Conservation (phyloP, 92 coral and sea anemone genomes). For the Pocillopora grandis region DNA sequence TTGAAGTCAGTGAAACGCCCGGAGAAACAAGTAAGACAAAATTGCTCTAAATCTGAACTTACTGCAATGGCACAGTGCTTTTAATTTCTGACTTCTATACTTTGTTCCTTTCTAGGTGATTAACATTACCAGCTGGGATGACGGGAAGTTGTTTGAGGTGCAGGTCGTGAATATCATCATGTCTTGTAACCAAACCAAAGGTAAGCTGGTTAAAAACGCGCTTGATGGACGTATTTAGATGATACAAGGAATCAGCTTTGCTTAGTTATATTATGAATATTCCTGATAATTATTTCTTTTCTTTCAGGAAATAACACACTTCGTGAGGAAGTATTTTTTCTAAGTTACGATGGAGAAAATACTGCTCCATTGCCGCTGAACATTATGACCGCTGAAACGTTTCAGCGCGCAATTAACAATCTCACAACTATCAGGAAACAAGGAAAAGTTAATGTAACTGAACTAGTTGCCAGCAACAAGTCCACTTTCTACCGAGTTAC, state of each 20-base stretch:
- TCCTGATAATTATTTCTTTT: not conserved
- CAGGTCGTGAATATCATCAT: conserved; percentile 27
- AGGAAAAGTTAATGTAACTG: conserved; percentile 72
- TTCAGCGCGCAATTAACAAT: conserved; percentile 62
- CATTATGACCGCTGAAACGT: conserved; percentile 43
- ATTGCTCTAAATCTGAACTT: no score
- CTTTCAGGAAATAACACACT: conserved; percentile 5
- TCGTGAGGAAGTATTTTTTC: conserved; percentile 40
- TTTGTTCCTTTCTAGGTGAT: conserved; percentile 37
- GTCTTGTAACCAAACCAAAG: conserved; percentile 11
- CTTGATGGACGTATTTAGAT: no score
- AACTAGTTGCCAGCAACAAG: conserved; percentile 29
- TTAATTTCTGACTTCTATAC: not conserved
- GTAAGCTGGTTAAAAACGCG: not conserved
- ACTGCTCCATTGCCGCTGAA: conserved; percentile 37
- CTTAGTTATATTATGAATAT: no score
- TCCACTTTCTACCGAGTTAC: conserved; percentile 55
- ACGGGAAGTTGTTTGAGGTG: conserved; percentile 53
- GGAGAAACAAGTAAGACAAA: conserved; percentile 71
- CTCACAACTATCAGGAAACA: conserved; percentile 52
- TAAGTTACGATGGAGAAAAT: conserved; percentile 54
- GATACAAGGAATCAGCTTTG: no score
- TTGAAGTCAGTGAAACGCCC: conserved; percentile 42
- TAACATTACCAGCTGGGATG: conserved; percentile 68
- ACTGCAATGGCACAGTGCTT: no score